Conservation (phyloP, 2,113 vertebrate genomes). For the Chaetodon trifascialis region DNA sequence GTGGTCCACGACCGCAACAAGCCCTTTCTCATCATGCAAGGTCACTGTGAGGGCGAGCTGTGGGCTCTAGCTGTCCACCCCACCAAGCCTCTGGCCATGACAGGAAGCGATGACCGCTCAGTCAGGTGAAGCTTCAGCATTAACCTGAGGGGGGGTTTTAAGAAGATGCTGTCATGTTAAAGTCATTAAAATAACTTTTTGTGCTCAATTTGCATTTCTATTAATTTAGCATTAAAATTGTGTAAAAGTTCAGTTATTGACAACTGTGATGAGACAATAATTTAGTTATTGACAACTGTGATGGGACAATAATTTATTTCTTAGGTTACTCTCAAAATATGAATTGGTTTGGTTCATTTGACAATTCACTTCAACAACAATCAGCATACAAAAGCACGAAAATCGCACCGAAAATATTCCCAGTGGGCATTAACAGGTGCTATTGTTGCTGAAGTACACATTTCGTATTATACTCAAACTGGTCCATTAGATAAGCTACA, state of each 20-base stretch:
- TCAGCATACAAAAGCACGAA: no score
- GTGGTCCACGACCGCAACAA: slow-evolving; percentile 98
- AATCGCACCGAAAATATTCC: no score
- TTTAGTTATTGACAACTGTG: not conserved
- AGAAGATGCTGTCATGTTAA: not conserved
- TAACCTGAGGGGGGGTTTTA: not conserved
- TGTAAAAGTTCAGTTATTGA: not conserved
- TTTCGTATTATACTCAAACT: no score
- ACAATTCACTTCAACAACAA: no score
- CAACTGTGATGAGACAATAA: no score
- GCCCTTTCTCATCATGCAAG: slow-evolving; percentile 99
- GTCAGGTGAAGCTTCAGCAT: slow-evolving; percentile 87
- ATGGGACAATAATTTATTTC: not conserved
- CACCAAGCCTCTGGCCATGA: slow-evolving; percentile 97
- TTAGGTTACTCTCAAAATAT: not conserved
- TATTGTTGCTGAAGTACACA: no score
- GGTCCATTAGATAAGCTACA: no score
- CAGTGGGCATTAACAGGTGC: no score
- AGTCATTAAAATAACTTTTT: not conserved
- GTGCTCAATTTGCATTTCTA: no score
- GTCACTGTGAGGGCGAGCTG: slow-evolving; percentile 98
- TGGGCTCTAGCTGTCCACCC: slow-evolving; percentile 99
- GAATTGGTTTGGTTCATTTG: no score
- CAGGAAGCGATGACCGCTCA: slow-evolving; percentile 97
- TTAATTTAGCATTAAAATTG: not conserved